phyloP scores from a whole-genome alignment of 1,140 invertebrate species.

The Temnothorax longispinosus region DNA sequence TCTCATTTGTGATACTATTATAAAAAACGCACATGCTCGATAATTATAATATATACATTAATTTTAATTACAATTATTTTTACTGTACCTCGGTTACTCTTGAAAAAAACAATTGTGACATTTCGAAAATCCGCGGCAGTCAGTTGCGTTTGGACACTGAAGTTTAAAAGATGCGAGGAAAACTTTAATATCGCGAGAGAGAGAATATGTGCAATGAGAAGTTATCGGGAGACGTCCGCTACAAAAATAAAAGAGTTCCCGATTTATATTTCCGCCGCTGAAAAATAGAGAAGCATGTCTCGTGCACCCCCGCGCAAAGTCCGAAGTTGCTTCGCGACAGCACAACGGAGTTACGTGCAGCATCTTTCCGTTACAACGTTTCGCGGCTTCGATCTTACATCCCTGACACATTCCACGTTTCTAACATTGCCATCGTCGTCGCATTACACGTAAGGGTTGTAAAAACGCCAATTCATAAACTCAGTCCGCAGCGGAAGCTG shows the following conservation, averaged over 20 bases:
- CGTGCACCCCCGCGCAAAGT: background rate
- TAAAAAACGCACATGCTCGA: background rate
- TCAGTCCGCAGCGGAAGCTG: background rate
- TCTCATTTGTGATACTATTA: background rate
- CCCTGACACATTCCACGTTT: background rate
- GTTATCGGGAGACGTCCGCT: slow-evolving; percentile 10
- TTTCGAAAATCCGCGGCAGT: background rate
- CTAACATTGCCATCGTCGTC: background rate
- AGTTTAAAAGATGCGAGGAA: slow-evolving; percentile 7
- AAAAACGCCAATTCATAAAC: background rate
- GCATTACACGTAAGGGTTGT: background rate
- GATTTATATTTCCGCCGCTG: slow-evolving; percentile 8
- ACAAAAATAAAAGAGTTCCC: slow-evolving; percentile 10
- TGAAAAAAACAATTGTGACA: background rate
- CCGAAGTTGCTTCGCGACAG: background rate
- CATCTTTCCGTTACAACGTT: background rate
- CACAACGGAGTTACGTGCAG: background rate
- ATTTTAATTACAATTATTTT: background rate
- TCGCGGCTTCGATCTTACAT: slow-evolving; percentile 1
- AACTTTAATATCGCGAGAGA: slow-evolving; percentile 22
- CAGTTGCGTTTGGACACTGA: background rate
- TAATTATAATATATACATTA: background rate
- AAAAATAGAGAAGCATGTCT: slow-evolving; percentile 11
- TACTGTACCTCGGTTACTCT: background rate
- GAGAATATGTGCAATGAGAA: background rate